Base-by-base conservation (phyloP, 2,888 invertebrate species). In the Lasioglossum leucozonium region DNA sequence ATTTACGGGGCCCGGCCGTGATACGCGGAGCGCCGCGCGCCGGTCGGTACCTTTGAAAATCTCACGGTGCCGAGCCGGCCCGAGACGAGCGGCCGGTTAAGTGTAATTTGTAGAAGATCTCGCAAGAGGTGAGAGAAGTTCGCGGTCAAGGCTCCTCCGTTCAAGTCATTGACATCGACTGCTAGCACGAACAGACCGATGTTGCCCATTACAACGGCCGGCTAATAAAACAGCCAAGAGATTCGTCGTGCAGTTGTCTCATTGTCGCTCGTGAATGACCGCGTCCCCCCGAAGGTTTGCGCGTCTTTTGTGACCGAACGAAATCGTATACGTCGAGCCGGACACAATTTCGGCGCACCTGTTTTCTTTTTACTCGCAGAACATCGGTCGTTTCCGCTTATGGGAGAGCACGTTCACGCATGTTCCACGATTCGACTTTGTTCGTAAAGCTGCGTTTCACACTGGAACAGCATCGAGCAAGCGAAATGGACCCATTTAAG, bases 131-230 rank as follows among this genome's bases (percentile, higher is more conserved):
- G 92, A 92, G 92, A 91, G 92, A 93, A 93, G 92, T 93, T 94
- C 89, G 94, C 93, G 94, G 94, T 94, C 94, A 94, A 94, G 94
- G 94, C 92, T 94, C 91, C 92, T 91, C 91, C 85, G 89, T 91
- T 84, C 91, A 89, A 94, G 94, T 94, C 94, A 94, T 94, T 94
- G 94, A 94, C 94, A 94, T 94, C 93, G 91, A 86, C 87, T 88
- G 89, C 89, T 81, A 84, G 90, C 88, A 87, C 85, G 87, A 79
- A 78, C 82, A 88, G 87, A 91, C 86, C 78, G 87, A 91, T 88
- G 90, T 87, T 89, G 87, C 74, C 88, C 89, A 90, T 91, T 89
- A 90, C 87, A 88, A 88, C 82, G 88, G 84, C 76, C 72, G 84
- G 81, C 84, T 81, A 90, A 89, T 91, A 90, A 91, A 91, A 86